phyloP scores from a whole-genome alignment of 2,113 vertebrate species.

The Dasypus novemcinctus region DNA sequence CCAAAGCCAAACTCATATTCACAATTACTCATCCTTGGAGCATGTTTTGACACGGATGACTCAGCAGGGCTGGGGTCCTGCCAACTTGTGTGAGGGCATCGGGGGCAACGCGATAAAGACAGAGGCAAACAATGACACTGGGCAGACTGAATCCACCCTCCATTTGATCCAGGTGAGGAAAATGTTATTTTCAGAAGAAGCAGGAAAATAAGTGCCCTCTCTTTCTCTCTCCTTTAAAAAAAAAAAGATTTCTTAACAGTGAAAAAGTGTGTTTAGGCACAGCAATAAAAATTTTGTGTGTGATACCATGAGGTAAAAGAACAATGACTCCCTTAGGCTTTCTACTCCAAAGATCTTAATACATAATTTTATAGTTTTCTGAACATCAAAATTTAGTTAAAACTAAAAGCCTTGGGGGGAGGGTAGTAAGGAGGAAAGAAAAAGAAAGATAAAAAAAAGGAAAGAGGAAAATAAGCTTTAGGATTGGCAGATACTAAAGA shows the following conservation, averaged over 20 bases:
- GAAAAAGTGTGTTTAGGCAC: background rate
- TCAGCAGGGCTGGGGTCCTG: background rate
- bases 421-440: too few relatives aligned
- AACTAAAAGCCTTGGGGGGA: background rate
- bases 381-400: conserved; percentile 18
- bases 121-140: background rate
- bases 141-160: background rate
- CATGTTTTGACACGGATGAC: conserved; percentile 67
- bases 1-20: conserved; percentile 64
- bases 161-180: background rate
- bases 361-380: background rate
- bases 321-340: background rate
- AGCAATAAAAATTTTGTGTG: background rate
- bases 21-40: conserved; percentile 63
- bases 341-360: background rate
- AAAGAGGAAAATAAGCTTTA: background rate
- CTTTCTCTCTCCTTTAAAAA: background rate
- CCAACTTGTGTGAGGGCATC: background rate
- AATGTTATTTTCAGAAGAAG: conserved; percentile 15
- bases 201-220: background rate
- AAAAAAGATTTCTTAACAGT: background rate
- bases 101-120: background rate
- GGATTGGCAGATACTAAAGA: background rate
- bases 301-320: background rate
- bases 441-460: background rate